Base-by-base conservation (phyloP, 2,797 vertebrate species). In the Sebastes itinus region DNA sequence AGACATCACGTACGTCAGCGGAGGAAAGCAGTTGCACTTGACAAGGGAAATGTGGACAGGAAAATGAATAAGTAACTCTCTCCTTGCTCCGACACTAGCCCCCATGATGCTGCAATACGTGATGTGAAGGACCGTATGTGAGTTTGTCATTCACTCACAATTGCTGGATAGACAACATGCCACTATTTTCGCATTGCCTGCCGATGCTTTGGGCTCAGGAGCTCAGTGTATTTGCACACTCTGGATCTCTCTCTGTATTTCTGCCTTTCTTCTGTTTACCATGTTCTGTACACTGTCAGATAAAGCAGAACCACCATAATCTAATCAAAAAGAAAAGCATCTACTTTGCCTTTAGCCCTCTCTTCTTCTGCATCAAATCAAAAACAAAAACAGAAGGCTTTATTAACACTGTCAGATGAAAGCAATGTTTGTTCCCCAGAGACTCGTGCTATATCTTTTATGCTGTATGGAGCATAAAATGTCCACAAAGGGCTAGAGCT, bases 291-390 rank as follows among this genome's bases (percentile, higher is more conserved):
- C 61, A 5, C 54, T 55, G 52, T 74, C 59, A 11, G 46, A 63
- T 74, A 72, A 81, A 85, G 55, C 78, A 66, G 49, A 62, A 32
- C 55, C 9, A 5, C 55, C 2, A n/a, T 69, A 81, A 87, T 84
- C 68, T 20, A 54, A 79, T 87, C 71, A 82, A 75, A 75, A 84
- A 68, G n/a, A 7, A 72, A 80, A 33, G 14, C 6, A 66, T 75
- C 52, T 49, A 25, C 54, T 68, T 32, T 56, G 70, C 56, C 68
- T 58, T 78, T 54, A 59, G 75, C 64, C 56, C 8, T 14, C 77
- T 72, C 11, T 32, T 14, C 65, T 76, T 14, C 65, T 76, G 60
- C 27, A 55, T 65, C 38, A 55, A 76, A 79, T 78, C 33, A 66
- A 75, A 72, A 33, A 65, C 9, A n/a, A 32, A 70, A 63, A 55